A percentile compares a stretch with the other conserved stretches of the same genome.
Evolutionary conservation across 2,113 vertebrate species (phyloP).

Genomic region (Glareola pratincola): DNA sequence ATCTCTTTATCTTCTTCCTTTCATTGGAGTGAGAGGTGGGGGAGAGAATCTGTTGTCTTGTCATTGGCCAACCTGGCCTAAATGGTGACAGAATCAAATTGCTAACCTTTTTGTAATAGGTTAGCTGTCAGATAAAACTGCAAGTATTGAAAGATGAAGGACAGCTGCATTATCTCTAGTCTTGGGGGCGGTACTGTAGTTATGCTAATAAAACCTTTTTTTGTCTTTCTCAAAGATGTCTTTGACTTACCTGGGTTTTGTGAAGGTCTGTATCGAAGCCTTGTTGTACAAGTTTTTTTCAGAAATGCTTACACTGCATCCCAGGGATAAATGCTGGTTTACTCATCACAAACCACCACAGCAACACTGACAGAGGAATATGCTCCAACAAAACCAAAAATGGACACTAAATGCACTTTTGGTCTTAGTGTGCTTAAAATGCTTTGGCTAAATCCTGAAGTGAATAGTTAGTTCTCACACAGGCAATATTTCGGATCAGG

Average conservation of each 20-base stretch:
- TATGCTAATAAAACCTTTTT: not conserved
- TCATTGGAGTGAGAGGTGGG: no score
- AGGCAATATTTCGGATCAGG: not conserved
- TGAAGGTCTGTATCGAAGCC: constrained; percentile 81
- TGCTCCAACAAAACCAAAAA: constrained; percentile 1
- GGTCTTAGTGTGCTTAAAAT: not conserved
- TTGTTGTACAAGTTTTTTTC: constrained; percentile 76
- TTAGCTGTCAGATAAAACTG: not conserved
- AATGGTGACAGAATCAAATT: not conserved
- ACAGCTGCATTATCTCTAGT: not conserved
- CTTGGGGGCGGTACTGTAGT: not conserved
- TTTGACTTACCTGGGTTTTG: constrained; percentile 78
- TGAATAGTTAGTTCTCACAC: not conserved
- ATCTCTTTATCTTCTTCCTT: no score
- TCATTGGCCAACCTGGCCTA: no score
- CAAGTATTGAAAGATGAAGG: not conserved
- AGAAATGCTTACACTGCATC: constrained; percentile 78
- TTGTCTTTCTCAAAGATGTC: not conserved
- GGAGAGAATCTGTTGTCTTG: no score
- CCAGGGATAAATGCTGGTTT: constrained; percentile 90
- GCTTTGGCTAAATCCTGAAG: not conserved
- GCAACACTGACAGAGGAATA: constrained; percentile 74
- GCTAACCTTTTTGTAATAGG: not conserved
- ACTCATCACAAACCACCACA: constrained; percentile 87
- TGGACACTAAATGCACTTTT: not conserved